These are phyloP conservation scores for Patella ulyssiponensis DNA, from an alignment of 2,888 invertebrate species.

Conservation along the genomic window DNA sequence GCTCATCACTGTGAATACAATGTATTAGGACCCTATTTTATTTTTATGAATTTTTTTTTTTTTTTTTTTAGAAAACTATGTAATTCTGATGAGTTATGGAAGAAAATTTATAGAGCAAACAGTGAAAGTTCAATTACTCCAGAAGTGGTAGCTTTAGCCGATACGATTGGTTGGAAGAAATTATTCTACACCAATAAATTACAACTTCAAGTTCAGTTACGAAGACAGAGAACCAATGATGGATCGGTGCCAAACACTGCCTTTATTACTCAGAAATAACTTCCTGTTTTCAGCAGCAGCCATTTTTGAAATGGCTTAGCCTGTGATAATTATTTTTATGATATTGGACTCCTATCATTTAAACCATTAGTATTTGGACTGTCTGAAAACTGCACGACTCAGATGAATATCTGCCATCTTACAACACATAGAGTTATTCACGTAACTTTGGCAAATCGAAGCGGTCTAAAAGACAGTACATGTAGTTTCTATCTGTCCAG, in stretches of 20 bases:
- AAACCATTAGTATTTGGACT: too few relatives aligned
- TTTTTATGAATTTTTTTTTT: too few relatives aligned
- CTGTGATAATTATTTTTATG: neutral
- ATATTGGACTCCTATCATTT: too few relatives aligned
- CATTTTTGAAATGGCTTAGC: neutral
- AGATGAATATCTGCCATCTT: too few relatives aligned
- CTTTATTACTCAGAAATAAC: neutral
- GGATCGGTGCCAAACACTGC: neutral
- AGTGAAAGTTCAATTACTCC: slow-evolving; percentile 61
- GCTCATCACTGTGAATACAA: too few relatives aligned
- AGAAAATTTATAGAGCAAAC: slow-evolving; percentile 61
- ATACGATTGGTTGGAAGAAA: slow-evolving; percentile 67
- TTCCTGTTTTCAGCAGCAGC: neutral
- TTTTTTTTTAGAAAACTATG: slow-evolving; percentile 52
- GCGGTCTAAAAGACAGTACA: too few relatives aligned
- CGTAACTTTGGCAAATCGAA: too few relatives aligned
- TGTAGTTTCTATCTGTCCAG: too few relatives aligned
- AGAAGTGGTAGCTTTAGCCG: slow-evolving; percentile 62
- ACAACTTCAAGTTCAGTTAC: slow-evolving; percentile 64
- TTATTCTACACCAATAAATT: slow-evolving; percentile 72
- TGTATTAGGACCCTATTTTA: too few relatives aligned
- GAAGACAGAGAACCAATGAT: neutral
- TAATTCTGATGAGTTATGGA: slow-evolving; percentile 65
- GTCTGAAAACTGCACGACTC: too few relatives aligned
- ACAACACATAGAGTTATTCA: too few relatives aligned